Evolutionary conservation across 1,140 invertebrate genomes (phyloP).

Genomic region (Drosophila ohnishii): DNA sequence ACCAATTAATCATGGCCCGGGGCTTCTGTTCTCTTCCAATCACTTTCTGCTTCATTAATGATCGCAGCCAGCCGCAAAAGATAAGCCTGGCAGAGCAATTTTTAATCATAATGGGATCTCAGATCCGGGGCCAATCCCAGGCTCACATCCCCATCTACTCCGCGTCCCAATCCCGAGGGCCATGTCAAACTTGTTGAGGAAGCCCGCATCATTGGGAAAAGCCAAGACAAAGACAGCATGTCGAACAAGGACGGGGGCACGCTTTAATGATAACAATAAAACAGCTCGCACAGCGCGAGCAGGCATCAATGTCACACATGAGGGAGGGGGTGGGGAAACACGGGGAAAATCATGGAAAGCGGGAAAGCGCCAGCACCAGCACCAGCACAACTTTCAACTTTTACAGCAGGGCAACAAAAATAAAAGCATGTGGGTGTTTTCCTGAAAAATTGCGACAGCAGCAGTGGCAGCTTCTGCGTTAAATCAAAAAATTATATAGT

Average conservation of each 20-base stretch:
- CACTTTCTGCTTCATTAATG: conserved; percentile 63
- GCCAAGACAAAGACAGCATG: conserved; percentile 52
- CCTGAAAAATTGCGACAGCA: conserved; percentile 81
- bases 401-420: conserved; percentile 53
- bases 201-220: conserved; percentile 55
- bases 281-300: conserved; percentile 60
- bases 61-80: conserved; percentile 56
- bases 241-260: conserved; percentile 56
- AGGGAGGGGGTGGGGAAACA: neutral
- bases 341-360: conserved; percentile 7
- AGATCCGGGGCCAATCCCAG: conserved; percentile 2
- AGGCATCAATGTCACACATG: conserved; percentile 74
- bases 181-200: conserved; percentile 76
- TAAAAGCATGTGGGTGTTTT: conserved; percentile 65
- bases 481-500: conserved; percentile 83
- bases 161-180: conserved; percentile 2
- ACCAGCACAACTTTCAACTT: conserved; percentile 69
- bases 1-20: conserved; percentile 70
- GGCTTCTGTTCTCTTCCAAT: conserved; percentile 26
- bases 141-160: neutral
- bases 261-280: conserved; percentile 82
- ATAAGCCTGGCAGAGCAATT: conserved; percentile 70
- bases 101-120: conserved; percentile 76
- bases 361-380: neutral
- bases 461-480: conserved; percentile 58